A percentile compares a stretch with the other conserved stretches of the same genome.
These are phyloP conservation scores for Electrophaes corylata DNA, from an alignment of 2,888 invertebrate species.

Conservation along the genomic window DNA sequence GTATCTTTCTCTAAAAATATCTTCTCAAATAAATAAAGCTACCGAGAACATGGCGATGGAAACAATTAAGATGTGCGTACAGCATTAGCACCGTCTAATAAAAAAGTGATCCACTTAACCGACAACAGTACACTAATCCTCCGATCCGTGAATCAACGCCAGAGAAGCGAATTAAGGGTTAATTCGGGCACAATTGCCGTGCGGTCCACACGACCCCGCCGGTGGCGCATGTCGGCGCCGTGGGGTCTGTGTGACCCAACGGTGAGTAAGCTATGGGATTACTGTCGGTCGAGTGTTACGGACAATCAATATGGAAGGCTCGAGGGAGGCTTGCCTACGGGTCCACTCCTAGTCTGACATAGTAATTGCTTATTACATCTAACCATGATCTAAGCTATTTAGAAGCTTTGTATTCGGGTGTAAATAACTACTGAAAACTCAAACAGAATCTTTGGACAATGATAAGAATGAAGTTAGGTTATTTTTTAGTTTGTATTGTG, in stretches of 20 bases:
- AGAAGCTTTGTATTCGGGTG: too few relatives aligned
- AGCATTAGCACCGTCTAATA: constrained; percentile 26
- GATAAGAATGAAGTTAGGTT: too few relatives aligned
- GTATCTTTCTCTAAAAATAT: neutral
- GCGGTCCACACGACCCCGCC: constrained; percentile 17
- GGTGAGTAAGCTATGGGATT: constrained; percentile 24
- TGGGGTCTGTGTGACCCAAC: constrained; percentile 17
- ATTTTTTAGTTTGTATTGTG: too few relatives aligned
- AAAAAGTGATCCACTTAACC: constrained; percentile 34
- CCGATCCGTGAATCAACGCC: constrained; percentile 25
- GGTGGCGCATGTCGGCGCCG: too few relatives aligned
- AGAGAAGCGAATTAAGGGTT: constrained; percentile 34
- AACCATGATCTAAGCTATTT: too few relatives aligned
- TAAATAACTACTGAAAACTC: too few relatives aligned
- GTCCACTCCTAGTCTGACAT: neutral
- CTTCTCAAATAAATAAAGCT: neutral
- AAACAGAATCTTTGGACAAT: too few relatives aligned
- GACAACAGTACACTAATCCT: constrained; percentile 19
- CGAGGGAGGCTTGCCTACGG: neutral
- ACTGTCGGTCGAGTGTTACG: constrained; percentile 26
- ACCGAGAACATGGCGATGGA: constrained; percentile 1
- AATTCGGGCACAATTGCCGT: constrained; percentile 33
- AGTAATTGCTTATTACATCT: neutral
- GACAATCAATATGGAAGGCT: constrained; percentile 36
- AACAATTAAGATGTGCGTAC: constrained; percentile 16